Percentiles rank a stretch among this genome's conserved stretches.
Conservation (phyloP, 2,888 invertebrate species). For the Ectemnius continuus region DNA sequence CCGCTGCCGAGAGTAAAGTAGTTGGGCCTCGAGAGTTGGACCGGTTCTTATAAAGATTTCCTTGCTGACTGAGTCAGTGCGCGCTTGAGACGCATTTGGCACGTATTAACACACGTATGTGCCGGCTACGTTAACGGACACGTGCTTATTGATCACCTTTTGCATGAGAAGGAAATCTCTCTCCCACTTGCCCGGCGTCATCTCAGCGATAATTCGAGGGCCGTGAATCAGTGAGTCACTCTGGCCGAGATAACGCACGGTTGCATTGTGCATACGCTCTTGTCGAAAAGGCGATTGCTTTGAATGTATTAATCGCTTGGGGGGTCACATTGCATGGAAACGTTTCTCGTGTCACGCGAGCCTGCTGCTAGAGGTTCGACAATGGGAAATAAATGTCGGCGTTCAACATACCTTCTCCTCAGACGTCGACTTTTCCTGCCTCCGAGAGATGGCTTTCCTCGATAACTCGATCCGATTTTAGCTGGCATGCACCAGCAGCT, state of each 20-base stretch:
- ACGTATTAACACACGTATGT: background rate
- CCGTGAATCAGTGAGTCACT: background rate
- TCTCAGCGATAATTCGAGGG: background rate
- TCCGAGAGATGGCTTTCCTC: background rate
- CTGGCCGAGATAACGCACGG: background rate
- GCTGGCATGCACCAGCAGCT: slow-evolving; percentile 4
- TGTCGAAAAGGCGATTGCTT: background rate
- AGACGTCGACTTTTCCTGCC: background rate
- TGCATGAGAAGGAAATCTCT: background rate
- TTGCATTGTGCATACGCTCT: no score
- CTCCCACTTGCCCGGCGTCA: background rate
- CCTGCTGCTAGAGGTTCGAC: background rate
- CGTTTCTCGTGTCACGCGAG: slow-evolving; percentile 12
- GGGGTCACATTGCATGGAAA: background rate
- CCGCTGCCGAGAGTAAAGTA: no score
- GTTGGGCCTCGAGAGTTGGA: no score
- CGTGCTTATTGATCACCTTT: slow-evolving; percentile 8
- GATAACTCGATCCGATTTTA: background rate
- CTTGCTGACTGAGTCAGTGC: no score
- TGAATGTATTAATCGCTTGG: background rate
- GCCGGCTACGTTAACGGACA: background rate
- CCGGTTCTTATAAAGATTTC: no score
- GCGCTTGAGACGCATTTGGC: background rate
- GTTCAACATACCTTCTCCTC: slow-evolving; percentile 23
- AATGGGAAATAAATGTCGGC: background rate